Percentiles rank a stretch among this genome's conserved stretches.
phyloP scores from a whole-genome alignment of 2,797 vertebrate genomes.

The Lacerta bilineata region DNA sequence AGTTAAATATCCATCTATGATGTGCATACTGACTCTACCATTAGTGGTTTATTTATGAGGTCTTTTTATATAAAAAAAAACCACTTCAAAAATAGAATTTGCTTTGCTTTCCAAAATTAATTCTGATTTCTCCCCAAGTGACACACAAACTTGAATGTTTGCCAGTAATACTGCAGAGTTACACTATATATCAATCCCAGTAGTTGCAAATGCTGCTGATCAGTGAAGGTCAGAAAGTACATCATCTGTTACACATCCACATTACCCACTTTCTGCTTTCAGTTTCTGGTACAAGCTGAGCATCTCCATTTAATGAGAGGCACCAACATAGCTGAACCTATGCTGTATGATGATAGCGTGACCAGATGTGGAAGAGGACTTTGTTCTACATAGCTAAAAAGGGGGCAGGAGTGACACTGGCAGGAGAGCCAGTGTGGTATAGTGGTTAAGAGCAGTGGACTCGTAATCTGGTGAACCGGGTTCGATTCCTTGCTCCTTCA shows the following conservation, averaged over 20 bases:
- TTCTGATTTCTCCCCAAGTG: neutral
- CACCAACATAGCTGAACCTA: no score
- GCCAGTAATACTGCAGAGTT: neutral
- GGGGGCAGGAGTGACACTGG: no score
- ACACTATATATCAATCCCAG: neutral
- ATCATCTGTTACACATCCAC: slow-evolving; percentile 23
- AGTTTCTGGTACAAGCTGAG: neutral
- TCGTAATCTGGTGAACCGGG: no score
- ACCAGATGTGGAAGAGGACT: no score
- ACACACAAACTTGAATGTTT: neutral
- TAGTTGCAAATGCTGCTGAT: neutral
- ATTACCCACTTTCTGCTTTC: slow-evolving; percentile 16
- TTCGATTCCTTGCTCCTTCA: no score
- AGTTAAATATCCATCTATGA: neutral
- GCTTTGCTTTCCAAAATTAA: slow-evolving; percentile 8
- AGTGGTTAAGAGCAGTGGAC: no score
- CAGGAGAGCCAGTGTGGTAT: no score
- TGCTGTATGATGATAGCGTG: no score
- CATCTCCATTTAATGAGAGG: neutral
- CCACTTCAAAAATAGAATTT: slow-evolving; percentile 17
- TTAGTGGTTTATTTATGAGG: neutral
- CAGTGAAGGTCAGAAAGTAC: slow-evolving; percentile 34
- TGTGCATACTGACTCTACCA: neutral
- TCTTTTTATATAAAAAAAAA: neutral
- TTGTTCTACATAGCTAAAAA: no score